A percentile compares a stretch with the other conserved stretches of the same genome.
Conservation (phyloP, 2,113 vertebrate genomes). For the Lasiurus borealis region DNA sequence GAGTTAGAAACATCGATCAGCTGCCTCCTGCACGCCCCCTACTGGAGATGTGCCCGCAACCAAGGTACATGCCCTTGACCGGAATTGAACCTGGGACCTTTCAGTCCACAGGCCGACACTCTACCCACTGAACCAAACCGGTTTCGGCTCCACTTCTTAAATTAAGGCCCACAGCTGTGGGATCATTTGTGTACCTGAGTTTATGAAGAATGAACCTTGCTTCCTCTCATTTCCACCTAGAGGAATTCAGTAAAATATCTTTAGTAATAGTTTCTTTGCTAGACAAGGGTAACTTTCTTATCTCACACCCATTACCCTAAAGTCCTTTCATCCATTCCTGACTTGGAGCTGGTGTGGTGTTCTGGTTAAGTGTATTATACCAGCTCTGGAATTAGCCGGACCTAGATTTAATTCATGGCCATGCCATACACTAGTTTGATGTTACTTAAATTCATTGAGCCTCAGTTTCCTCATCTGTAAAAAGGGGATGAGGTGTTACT, state of each 20-base stretch:
- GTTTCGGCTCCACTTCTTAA: not conserved
- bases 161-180: not conserved
- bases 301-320: rapidly evolving
- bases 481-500: not conserved
- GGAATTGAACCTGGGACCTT: no score
- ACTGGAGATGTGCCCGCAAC: no score
- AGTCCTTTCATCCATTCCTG: not conserved
- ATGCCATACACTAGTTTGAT: not conserved
- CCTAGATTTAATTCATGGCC: not conserved
- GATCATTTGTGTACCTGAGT: not conserved
- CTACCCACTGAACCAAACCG: no score
- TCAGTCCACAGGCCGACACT: no score
- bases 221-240: not conserved
- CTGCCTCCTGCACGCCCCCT: no score
- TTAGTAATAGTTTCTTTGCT: not conserved
- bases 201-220: not conserved
- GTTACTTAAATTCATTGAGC: not conserved
- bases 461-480: not conserved
- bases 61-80: no score
- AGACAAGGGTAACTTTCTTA: not conserved
- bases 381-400: no score
- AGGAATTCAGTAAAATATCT: not conserved
- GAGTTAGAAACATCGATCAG: no score
- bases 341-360: not conserved
- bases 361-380: not conserved